Conservation (phyloP, 2,888 invertebrate genomes). For the Iselma pallidipennis region DNA sequence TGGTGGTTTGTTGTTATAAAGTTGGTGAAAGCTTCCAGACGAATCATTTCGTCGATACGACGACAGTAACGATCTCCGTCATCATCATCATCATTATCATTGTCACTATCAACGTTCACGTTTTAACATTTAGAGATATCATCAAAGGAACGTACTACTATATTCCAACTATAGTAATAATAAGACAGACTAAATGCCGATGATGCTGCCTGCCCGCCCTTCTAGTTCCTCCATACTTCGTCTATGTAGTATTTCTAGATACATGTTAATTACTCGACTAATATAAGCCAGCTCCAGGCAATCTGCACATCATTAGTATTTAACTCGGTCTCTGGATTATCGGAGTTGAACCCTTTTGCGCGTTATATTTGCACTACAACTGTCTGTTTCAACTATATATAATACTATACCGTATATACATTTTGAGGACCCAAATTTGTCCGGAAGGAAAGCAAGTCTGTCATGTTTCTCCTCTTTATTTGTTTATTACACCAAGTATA, state of each 20-base stretch:
- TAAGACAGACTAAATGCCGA: too few relatives aligned
- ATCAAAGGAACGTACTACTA: slow-evolving; percentile 21
- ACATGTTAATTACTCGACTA: slow-evolving; percentile 46
- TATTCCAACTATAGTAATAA: not conserved
- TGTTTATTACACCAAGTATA: not conserved
- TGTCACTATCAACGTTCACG: slow-evolving; percentile 4
- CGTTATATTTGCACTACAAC: not conserved
- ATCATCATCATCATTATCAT: not conserved
- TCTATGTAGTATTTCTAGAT: slow-evolving; percentile 37
- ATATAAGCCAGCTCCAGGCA: slow-evolving; percentile 46
- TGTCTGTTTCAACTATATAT: not conserved
- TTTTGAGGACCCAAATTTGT: not conserved
- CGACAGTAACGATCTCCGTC: slow-evolving; percentile 8
- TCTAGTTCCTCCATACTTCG: slow-evolving; percentile 13
- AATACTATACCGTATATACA: not conserved
- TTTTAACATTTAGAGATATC: slow-evolving; percentile 14
- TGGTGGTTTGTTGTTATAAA: slow-evolving; percentile 18
- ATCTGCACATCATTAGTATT: slow-evolving; percentile 49
- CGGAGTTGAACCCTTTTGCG: slow-evolving; percentile 22
- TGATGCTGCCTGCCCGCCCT: too few relatives aligned
- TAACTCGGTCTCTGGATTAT: slow-evolving; percentile 42
- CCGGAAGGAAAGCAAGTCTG: not conserved
- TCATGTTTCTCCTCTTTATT: not conserved
- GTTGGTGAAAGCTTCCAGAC: slow-evolving; percentile 1
- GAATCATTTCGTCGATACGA: slow-evolving; percentile 17